These are phyloP conservation scores for Microcebus jonahi DNA, from an alignment of 2,113 vertebrate species.

Conservation along the genomic window DNA sequence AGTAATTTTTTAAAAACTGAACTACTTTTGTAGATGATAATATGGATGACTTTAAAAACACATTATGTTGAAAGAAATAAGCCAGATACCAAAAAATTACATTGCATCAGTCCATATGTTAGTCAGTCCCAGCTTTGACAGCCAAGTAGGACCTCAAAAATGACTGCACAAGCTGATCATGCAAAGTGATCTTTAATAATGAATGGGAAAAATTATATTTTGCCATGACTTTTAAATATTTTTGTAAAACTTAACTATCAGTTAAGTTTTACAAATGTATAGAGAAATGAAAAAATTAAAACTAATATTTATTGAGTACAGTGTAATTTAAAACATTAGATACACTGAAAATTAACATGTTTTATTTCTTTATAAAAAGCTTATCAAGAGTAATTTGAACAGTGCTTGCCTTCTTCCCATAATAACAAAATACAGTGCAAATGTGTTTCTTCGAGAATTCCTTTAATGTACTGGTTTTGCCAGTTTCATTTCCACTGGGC, in stretches of 20 bases:
- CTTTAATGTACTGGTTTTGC: neutral
- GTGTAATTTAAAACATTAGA: neutral
- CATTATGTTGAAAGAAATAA: neutral
- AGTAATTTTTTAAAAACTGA: neutral
- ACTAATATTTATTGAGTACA: neutral
- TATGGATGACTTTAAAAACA: neutral
- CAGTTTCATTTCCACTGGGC: neutral
- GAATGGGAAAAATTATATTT: neutral
- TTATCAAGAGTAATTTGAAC: neutral
- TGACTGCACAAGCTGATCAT: neutral
- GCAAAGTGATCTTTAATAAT: neutral
- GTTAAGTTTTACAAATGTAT: neutral
- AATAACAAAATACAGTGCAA: neutral
- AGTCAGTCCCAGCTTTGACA: neutral
- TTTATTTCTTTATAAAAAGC: neutral
- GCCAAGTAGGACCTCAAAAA: neutral
- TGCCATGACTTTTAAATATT: neutral
- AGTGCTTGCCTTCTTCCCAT: neutral
- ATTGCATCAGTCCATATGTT: neutral
- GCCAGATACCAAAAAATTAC: neutral
- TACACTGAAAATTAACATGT: neutral
- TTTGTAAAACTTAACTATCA: neutral
- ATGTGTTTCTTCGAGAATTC: neutral
- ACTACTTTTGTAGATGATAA: neutral
- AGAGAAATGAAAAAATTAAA: neutral